Percentiles rank a stretch among this genome's conserved stretches.
Evolutionary conservation across 2,888 invertebrate genomes (phyloP).

Genomic region (Mechanitis mazaeus): DNA sequence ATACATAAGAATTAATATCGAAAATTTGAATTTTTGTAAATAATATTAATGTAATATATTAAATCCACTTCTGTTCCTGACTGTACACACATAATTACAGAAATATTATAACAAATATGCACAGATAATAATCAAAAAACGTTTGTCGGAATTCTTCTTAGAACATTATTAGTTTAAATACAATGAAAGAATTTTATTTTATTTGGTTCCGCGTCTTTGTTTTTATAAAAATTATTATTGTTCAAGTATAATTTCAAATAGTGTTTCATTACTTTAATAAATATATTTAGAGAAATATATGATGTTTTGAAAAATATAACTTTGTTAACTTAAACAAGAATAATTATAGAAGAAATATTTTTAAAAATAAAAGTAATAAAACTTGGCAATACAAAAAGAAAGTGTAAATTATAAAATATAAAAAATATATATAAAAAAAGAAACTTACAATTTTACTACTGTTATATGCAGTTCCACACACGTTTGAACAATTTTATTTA

Average conservation of each 20-base stretch:
- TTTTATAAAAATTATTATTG: slow-evolving; percentile 14
- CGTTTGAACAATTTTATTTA: no score
- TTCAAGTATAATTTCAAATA: slow-evolving; percentile 12
- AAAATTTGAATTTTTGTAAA: no score
- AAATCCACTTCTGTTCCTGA: background rate
- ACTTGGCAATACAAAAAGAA: no score
- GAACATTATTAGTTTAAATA: background rate
- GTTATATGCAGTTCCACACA: no score
- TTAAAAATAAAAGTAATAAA: background rate
- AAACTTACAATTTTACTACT: no score
- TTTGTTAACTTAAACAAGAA: background rate
- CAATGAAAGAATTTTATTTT: slow-evolving; percentile 21
- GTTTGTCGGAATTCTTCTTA: slow-evolving; percentile 3
- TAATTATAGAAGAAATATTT: background rate
- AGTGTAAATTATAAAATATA: no score
- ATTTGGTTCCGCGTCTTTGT: slow-evolving; percentile 9
- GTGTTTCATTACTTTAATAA: no score
- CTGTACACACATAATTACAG: background rate
- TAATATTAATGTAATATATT: background rate
- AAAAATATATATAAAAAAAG: no score
- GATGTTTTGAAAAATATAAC: no score
- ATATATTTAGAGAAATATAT: no score
- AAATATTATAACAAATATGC: background rate
- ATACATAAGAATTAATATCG: no score
- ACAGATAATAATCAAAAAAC: background rate